Evolutionary conservation across 2,113 vertebrate genomes (phyloP), one percentile per base, ranked within the genome.

Genomic region (Epinephelus fuscoguttatus): DNA sequence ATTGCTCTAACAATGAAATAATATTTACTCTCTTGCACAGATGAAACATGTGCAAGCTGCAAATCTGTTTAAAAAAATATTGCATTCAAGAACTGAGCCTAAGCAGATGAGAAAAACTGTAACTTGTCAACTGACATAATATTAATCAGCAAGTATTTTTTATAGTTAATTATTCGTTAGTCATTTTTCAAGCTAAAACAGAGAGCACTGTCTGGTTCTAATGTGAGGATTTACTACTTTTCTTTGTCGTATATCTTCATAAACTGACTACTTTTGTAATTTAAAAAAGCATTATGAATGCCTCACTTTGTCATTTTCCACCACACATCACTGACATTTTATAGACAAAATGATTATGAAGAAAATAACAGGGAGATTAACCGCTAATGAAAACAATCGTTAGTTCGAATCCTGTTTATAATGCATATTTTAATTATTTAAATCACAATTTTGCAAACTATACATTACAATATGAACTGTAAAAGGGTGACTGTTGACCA

Each of bases 351-450:
- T 0, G 8, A 67, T 78, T 21, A 69, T 62, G 4, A 17, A 12
- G 55, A 42, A 33, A 30, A 33, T 63, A 79, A 70, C n/a, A 21
- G 27, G 15, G 40, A 37, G 19, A 74, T 67, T 42, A 66, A 47
- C 3, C 19, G 2, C 49, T 33, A 27, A 49, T 47, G 9, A 79
- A 75, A 70, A 25, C 59, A 25, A 68, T 55, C 13, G 15, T 53
- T 53, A 53, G 5, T 4, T 45, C 4, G 13, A 59, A 47, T 19
- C 23, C 4, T 62, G 64, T 70, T 61, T 78, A 57, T 45, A 47
- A 76, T 47, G 33, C 53, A 66, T 47, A 17, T 72, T 72, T 9
- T 53, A 25, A 61, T 53, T 53, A 64, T 74, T 86, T 60, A 61
- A 64, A 75, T 25, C n/a, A 15, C 27, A 27, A 33, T 85, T 68